Conservation (phyloP, 2,113 vertebrate genomes). For the Scolopax mira region DNA sequence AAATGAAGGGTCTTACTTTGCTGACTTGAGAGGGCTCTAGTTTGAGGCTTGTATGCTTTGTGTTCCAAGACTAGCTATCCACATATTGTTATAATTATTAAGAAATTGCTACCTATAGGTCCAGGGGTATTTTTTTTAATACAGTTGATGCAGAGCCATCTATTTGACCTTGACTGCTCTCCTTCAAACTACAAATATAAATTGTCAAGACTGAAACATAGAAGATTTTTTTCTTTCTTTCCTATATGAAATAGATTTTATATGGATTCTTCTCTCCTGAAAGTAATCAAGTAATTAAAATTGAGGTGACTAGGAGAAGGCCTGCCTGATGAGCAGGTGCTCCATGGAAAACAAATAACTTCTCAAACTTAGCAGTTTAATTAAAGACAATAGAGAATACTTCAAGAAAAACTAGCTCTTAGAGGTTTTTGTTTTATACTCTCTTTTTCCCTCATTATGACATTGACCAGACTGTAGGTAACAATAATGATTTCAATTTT, state of each 20-base stretch:
- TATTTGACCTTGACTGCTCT: constrained; percentile 43
- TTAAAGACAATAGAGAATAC: constrained; percentile 22
- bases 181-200: constrained; percentile 36
- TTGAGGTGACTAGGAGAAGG: background rate
- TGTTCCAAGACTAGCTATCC: constrained; percentile 3
- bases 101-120: constrained; percentile 23
- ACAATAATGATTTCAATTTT: background rate
- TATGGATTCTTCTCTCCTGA: background rate
- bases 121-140: constrained; percentile 48
- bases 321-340: background rate
- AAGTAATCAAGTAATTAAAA: constrained; percentile 53
- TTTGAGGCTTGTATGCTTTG: constrained; percentile 35
- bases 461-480: background rate
- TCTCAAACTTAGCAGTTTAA: constrained; percentile 34
- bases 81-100: constrained; percentile 45
- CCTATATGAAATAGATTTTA: background rate
- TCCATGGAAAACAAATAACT: background rate
- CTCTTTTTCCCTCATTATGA: background rate
- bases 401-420: constrained; percentile 5
- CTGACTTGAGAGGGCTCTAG: constrained; percentile 1
- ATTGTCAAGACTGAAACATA: background rate
- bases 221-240: background rate
- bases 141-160: background rate
- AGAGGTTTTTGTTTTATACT: background rate
- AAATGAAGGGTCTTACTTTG: background rate